A percentile compares a stretch with the other conserved stretches of the same genome.
These are phyloP conservation scores for Drosophila ercepeae DNA, from an alignment of 1,140 invertebrate species.

Conservation along the genomic window DNA sequence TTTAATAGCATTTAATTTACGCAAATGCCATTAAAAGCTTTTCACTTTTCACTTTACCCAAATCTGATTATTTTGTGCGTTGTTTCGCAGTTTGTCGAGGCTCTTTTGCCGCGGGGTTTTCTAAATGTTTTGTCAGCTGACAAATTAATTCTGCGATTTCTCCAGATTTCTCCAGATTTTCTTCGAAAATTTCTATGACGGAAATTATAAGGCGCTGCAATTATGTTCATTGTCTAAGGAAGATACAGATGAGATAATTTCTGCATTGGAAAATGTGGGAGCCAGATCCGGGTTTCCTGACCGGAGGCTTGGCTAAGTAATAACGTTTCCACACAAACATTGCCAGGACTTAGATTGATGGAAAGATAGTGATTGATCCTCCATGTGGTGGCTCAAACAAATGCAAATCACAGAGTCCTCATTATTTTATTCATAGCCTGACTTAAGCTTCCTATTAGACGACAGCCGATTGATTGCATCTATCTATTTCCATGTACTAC, in stretches of 20 bases:
- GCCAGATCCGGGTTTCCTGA: no score
- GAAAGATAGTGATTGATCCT: background rate
- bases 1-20: constrained; percentile 79
- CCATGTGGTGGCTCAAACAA: background rate
- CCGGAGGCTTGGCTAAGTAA: no score
- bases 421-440: constrained; percentile 42
- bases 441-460: constrained; percentile 27
- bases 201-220: constrained; percentile 22
- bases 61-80: constrained; percentile 77
- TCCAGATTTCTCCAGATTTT: background rate
- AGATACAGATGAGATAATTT: constrained; percentile 17
- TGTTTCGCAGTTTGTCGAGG: constrained; percentile 63
- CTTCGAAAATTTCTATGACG: constrained; percentile 1
- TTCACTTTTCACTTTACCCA: constrained; percentile 63
- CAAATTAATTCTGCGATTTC: constrained; percentile 41
- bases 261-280: background rate
- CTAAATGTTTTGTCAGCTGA: constrained; percentile 49
- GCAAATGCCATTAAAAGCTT: constrained; percentile 80
- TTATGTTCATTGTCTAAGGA: constrained; percentile 24
- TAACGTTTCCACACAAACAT: background rate
- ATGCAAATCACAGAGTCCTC: constrained; percentile 23
- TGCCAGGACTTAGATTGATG: constrained; percentile 27
- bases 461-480: constrained; percentile 11
- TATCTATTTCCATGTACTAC: background rate
- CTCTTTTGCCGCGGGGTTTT: constrained; percentile 9